phyloP scores from a whole-genome alignment of 1,140 invertebrate species.

The Propsilocerus akamusi region DNA sequence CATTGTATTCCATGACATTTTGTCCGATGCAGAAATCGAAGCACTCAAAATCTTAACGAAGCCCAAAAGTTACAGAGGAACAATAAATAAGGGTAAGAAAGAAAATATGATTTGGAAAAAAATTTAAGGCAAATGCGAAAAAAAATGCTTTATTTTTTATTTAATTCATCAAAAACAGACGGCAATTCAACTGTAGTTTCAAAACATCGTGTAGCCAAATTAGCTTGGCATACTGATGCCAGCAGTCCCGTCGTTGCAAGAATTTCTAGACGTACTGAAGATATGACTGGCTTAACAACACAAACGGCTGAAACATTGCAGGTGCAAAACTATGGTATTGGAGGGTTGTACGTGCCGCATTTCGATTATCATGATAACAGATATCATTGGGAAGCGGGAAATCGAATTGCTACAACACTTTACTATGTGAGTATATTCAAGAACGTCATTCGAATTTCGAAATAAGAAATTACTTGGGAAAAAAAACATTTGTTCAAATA shows the following conservation, averaged over 20 bases:
- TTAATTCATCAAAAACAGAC: background rate
- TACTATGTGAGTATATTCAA: slow-evolving; percentile 71
- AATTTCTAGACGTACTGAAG: background rate
- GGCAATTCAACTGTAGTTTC: too few species aligned
- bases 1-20: background rate
- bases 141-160: too few species aligned
- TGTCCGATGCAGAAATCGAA: background rate
- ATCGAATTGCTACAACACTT: slow-evolving; percentile 28
- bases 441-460: too few species aligned
- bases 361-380: slow-evolving; percentile 28
- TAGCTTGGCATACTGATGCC: background rate
- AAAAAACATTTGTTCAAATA: too few species aligned
- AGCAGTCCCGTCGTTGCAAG: background rate
- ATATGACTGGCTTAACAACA: slow-evolving; percentile 28
- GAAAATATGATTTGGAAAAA: too few species aligned
- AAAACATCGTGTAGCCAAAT: background rate
- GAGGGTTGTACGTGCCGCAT: slow-evolving; percentile 51
- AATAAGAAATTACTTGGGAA: too few species aligned
- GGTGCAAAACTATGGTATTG: slow-evolving; percentile 50
- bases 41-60: background rate
- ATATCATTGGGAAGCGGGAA: background rate
- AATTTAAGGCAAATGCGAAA: too few species aligned
- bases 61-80: background rate
- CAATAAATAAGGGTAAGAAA: background rate
- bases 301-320: slow-evolving; percentile 39